phyloP scores from a whole-genome alignment of 1,140 invertebrate genomes.

The Bradynema listronoti region DNA sequence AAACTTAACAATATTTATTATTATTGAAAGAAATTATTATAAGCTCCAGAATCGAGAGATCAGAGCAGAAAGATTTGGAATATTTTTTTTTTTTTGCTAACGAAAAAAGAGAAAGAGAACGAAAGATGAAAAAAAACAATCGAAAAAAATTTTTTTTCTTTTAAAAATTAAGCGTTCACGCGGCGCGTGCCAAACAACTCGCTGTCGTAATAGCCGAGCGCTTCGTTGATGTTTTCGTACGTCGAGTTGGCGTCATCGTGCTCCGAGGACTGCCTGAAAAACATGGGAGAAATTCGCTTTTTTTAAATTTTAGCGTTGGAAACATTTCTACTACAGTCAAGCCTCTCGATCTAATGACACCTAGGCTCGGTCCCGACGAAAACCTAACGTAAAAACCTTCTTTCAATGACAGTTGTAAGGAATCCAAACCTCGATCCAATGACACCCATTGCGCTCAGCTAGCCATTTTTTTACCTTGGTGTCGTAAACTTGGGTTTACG shows the following conservation, averaged over 20 bases:
- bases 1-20: too few relatives aligned
- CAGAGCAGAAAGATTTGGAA: too few relatives aligned
- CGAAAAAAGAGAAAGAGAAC: too few relatives aligned
- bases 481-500: neutral
- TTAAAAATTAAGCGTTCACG: conserved; percentile 1
- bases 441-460: neutral
- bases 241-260: neutral
- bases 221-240: neutral
- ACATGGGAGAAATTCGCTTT: neutral
- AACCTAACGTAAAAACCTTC: too few relatives aligned
- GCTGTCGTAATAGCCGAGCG: neutral
- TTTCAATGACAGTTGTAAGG: too few relatives aligned
- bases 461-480: neutral
- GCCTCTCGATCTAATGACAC: neutral
- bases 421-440: too few relatives aligned
- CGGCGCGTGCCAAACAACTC: neutral
- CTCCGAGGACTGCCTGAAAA: neutral
- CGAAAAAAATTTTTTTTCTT: conserved; percentile 6
- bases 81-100: too few relatives aligned
- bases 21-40: too few relatives aligned
- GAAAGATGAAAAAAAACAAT: neutral
- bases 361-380: neutral
- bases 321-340: neutral
- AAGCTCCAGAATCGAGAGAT: too few relatives aligned
- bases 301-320: neutral